Conservation (phyloP, 2,113 vertebrate species). For the Ammodramus savannarum region DNA sequence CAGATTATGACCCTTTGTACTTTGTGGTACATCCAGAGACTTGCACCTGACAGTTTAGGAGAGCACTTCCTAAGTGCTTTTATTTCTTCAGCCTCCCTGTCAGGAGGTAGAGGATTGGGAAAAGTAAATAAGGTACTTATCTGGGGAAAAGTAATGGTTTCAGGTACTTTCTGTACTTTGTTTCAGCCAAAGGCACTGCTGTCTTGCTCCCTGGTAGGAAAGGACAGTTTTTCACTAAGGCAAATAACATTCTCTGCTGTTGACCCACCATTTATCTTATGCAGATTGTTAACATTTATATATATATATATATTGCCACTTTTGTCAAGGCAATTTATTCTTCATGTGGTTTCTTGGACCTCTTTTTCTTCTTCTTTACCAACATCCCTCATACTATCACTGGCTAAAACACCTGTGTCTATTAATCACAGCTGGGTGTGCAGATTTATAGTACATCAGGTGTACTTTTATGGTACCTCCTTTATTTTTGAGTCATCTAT, state of each 20-base stretch:
- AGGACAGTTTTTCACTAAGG: background rate
- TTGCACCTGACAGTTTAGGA: background rate
- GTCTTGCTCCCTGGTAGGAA: background rate
- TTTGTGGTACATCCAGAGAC: background rate
- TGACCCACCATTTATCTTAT: background rate
- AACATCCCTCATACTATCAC: background rate
- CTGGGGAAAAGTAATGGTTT: background rate
- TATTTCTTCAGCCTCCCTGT: background rate
- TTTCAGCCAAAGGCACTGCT: background rate
- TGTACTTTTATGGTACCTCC: background rate
- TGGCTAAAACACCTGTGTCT: background rate
- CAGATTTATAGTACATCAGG: conserved; percentile 29
- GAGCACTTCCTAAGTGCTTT: background rate
- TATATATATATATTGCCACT: background rate
- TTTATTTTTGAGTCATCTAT: conserved; percentile 21
- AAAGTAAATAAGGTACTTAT: background rate
- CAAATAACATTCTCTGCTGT: background rate
- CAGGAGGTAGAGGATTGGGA: background rate
- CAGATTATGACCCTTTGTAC: background rate
- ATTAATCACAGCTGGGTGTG: conserved; percentile 44
- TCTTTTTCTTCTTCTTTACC: background rate
- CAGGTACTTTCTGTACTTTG: background rate
- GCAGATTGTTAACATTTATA: background rate
- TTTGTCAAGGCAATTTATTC: background rate
- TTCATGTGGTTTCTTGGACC: conserved; percentile 1